Evolutionary conservation across 2,113 vertebrate genomes (phyloP).

Genomic region (Pao palembangensis): DNA sequence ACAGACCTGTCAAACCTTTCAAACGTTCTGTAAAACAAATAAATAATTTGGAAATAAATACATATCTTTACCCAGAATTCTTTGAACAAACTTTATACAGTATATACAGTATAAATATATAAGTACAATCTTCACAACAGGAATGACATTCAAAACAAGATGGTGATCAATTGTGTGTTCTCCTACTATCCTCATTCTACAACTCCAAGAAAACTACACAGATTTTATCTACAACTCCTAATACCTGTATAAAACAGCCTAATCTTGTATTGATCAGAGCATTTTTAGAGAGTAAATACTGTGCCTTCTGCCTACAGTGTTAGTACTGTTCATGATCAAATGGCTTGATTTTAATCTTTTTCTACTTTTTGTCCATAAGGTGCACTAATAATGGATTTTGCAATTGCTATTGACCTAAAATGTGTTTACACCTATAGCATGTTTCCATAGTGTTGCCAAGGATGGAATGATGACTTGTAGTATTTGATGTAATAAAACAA

Average conservation of each 20-base stretch:
- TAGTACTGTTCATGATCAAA: background rate
- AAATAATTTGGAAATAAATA: constrained; percentile 63
- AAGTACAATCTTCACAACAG: constrained; percentile 28
- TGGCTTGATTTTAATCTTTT: constrained; percentile 3
- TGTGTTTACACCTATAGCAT: background rate
- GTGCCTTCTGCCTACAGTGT: constrained; percentile 3
- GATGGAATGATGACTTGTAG: background rate
- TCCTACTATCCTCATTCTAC: constrained; percentile 34
- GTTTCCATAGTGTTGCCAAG: background rate
- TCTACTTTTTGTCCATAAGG: constrained; percentile 18
- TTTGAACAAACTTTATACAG: constrained; percentile 11
- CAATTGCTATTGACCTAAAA: constrained; percentile 16
- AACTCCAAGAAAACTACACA: constrained; percentile 3
- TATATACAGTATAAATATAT: constrained; percentile 42
- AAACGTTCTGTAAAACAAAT: constrained; percentile 31
- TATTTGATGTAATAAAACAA: too few species aligned
- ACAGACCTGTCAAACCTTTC: constrained; percentile 56
- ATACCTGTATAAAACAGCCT: background rate
- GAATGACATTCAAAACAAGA: constrained; percentile 13
- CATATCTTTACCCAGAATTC: constrained; percentile 31
- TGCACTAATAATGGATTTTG: constrained; percentile 24
- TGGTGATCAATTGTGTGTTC: background rate
- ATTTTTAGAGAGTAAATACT: constrained; percentile 23
- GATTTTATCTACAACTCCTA: constrained; percentile 15
- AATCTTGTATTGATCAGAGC: background rate